Base-by-base conservation (phyloP, 2,888 invertebrate genomes). In the Trachelus troglodyta region DNA sequence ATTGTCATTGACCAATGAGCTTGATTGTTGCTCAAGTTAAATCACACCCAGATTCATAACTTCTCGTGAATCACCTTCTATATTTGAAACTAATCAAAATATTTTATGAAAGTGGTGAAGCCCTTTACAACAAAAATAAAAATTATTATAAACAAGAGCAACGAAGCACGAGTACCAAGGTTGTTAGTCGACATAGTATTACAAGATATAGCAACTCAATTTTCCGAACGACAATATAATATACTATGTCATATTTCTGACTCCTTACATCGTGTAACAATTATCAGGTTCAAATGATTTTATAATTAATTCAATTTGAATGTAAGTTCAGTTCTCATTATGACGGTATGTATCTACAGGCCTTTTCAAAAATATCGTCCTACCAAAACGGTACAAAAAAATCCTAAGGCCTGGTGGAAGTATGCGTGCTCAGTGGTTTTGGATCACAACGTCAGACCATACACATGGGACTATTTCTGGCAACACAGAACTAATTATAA, bases 101-200 rank as follows among this genome's bases (percentile, higher is more conserved):
- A 1, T 75, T 78, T 81, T 74, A 81, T 92, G 92, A 69, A 92
- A 97, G 97, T 96, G 83, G 88, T 97, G 71, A 95, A 96, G 89
- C 97, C 96, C 3, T 95, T 96, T 83, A 95, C 96, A 0, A 94
- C 95, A 79, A 96, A 96, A 90, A 94, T 96, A 75, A 96, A 96
- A 91, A 94, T 96, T 75, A 94, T 96, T 69, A 94, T 96, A 84
- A 95, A 95, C 87, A 94, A 95, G 83, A 93, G 95, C 81, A 93
- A 85, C 92, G 93, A 94, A 83, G 93, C 93, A 0, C 93, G 95
- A 77, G 93, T 94, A 30, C 94, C 94, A n/a, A 93, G 95, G 1
- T 91, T 95, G 79, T 88, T 95, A 68, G 91, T 95, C 11, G 96
- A 96, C 83, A 94, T 95, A 6, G 94, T 95, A 31, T 91, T 96